Conservation (phyloP, 2,797 vertebrate genomes). For the Megaceryle alcyon region DNA sequence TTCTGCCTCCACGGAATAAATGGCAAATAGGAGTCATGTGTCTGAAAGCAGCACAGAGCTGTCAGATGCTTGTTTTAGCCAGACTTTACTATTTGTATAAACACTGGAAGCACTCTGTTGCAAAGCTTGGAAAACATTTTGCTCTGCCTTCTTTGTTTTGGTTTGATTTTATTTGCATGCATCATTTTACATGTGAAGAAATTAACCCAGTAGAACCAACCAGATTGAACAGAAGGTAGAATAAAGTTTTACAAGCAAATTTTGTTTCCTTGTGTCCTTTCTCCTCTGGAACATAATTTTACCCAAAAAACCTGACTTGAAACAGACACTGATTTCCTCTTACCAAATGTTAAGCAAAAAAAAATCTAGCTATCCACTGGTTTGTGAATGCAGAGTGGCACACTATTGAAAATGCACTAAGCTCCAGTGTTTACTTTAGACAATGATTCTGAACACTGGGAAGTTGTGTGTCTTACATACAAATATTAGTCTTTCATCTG, state of each 20-base stretch:
- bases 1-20: slow-evolving; percentile 15
- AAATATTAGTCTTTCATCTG: slow-evolving; percentile 44
- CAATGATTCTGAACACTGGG: neutral
- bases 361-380: neutral
- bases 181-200: slow-evolving; percentile 7
- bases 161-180: slow-evolving; percentile 50
- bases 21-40: slow-evolving; percentile 28
- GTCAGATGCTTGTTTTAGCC: slow-evolving; percentile 55
- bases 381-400: accelerated
- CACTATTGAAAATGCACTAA: neutral
- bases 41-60: slow-evolving; percentile 31
- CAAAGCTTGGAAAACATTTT: slow-evolving; percentile 56
- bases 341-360: neutral
- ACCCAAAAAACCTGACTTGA: neutral
- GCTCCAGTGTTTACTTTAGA: slow-evolving; percentile 18
- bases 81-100: slow-evolving; percentile 58
- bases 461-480: neutral
- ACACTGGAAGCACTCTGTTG: slow-evolving; percentile 22
- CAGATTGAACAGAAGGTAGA: neutral
- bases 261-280: neutral
- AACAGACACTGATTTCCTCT: neutral
- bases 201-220: neutral
- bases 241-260: neutral
- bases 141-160: slow-evolving; percentile 42
- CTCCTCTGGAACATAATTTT: neutral